These are phyloP conservation scores for Ommatoiulus sabulosus DNA, from an alignment of 2,888 invertebrate species.

Conservation along the genomic window DNA sequence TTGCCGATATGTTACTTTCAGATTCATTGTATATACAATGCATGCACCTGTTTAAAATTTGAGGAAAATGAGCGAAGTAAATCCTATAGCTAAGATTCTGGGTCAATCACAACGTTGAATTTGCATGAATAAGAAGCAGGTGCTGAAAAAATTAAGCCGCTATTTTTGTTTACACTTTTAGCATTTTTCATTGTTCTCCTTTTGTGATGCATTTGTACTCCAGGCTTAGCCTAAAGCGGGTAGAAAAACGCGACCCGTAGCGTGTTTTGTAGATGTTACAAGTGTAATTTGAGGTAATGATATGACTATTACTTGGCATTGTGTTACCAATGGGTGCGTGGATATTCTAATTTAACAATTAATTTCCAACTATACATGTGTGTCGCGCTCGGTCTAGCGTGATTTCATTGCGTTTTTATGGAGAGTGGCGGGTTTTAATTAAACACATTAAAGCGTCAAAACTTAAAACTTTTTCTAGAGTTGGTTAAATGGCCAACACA, in stretches of 20 bases:
- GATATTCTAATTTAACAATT: constrained; percentile 48
- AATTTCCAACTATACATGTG: background rate
- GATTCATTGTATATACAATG: background rate
- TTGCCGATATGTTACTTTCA: background rate
- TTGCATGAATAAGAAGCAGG: constrained; percentile 43
- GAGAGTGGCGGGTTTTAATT: background rate
- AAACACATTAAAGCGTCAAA: constrained; percentile 25
- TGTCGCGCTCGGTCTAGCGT: background rate
- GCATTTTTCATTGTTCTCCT: background rate
- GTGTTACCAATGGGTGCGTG: constrained; percentile 11
- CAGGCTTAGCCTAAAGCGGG: background rate
- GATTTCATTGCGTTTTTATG: background rate
- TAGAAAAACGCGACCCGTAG: background rate
- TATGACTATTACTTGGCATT: constrained; percentile 41
- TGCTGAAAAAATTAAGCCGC: background rate
- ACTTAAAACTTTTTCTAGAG: background rate
- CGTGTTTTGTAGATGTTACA: constrained; percentile 28
- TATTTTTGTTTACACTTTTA: constrained; percentile 44
- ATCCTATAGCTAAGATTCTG: constrained; percentile 6
- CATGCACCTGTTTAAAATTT: constrained; percentile 2
- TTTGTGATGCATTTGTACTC: background rate
- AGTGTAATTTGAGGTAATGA: constrained; percentile 41
- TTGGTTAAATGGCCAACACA: background rate
- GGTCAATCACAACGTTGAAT: constrained; percentile 21
- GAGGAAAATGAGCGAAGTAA: background rate